Evolutionary conservation across 2,797 vertebrate species (phyloP).

Genomic region (Kryptopterus vitreolus): DNA sequence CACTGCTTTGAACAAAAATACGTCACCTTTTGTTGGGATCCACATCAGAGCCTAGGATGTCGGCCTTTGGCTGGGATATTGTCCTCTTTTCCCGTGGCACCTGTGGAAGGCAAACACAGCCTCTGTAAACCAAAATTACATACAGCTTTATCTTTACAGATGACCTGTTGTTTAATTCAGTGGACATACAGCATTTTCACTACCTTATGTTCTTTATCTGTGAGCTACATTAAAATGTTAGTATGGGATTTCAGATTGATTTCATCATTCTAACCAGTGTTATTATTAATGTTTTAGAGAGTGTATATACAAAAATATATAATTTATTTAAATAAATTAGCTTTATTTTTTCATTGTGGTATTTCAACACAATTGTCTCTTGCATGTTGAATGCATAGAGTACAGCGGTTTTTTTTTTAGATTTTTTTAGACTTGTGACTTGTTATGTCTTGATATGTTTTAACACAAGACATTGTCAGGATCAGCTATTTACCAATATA

Average conservation of each 20-base stretch:
- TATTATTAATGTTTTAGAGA: neutral
- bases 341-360: neutral
- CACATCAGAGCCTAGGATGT: conserved; percentile 86
- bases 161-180: conserved; percentile 46
- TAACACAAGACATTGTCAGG: neutral
- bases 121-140: conserved; percentile 71
- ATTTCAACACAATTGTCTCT: neutral
- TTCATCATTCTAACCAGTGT: neutral
- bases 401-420: neutral
- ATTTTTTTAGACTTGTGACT: neutral
- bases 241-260: neutral
- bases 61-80: conserved; percentile 84
- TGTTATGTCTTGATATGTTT: neutral
- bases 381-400: neutral
- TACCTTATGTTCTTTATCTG: conserved; percentile 15
- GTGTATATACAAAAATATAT: neutral
- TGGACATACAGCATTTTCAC: conserved; percentile 31
- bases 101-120: conserved; percentile 78
- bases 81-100: conserved; percentile 93
- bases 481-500: neutral
- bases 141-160: conserved; percentile 52
- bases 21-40: conserved; percentile 95
- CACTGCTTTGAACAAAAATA: conserved; percentile 50
- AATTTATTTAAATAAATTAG: neutral
- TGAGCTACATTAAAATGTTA: neutral